Base-by-base conservation (phyloP, 53 echinoderm and acorn worm species). In the Luidia sarsii region DNA sequence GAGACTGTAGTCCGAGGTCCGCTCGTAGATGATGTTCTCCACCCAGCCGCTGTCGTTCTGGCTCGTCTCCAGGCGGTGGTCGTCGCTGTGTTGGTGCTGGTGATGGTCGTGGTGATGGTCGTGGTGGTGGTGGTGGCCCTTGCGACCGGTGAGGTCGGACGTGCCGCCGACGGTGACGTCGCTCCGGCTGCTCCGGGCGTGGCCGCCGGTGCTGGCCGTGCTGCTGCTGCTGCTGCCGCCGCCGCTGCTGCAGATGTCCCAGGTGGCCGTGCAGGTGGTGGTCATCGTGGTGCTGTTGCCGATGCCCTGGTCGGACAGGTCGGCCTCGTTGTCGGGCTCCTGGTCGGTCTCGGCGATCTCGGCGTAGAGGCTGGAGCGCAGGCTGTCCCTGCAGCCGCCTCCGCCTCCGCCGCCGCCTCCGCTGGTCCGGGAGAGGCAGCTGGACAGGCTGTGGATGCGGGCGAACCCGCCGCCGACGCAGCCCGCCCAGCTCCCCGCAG, bases 341-440 rank as follows among this genome's bases (percentile, higher is more conserved):
- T n/a, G n/a, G 69, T 70, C 61, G 2, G 72, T 65, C 15, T 87
- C 90, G 33, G 82, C 85, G 72, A 94, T 94, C 71, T 94, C 94
- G 27, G 90, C 94, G 79, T 94, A 94, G 82, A 94, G 90, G 77
- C 94, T 94, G 51, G 94, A 94, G 29, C 81, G 87, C 60, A 90
- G 85, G 69, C 88, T 90, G 57, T 77, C 81, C 53, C 75, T 87
- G 21, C 34, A 38, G n/a, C n/a, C n/a, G n/a, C n/a, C n/a, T n/a
- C n/a, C n/a, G n/a, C n/a, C n/a, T n/a, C n/a, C n/a, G n/a, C n/a
- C n/a, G n/a, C n/a, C n/a, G n/a, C n/a, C n/a, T n/a, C n/a, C n/a
- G 49, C 84, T 68, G 49, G 87, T 59, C 71, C 82, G 71, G 52
- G 90, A 90, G 39, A 84, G 50, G 64, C 90, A 85, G 68, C 83